Percentiles rank a stretch among this genome's conserved stretches.
Conservation (phyloP, 2,888 invertebrate species). For the Campopleginae sp. region DNA sequence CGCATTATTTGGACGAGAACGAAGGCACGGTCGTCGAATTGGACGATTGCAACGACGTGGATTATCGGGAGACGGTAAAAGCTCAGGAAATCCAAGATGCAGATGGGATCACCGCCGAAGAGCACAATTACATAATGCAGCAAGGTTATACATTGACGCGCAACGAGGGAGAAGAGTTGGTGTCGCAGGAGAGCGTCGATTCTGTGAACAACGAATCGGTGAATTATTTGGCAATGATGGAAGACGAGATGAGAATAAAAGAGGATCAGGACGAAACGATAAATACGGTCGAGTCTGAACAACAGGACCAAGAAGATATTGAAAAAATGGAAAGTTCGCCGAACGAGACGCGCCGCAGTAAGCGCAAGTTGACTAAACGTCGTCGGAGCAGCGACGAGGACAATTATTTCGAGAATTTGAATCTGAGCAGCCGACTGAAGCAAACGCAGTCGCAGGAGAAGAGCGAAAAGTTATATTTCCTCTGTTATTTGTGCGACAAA, state of each 20-base stretch:
- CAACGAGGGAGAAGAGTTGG: conserved; percentile 65
- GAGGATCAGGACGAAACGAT: conserved; percentile 22
- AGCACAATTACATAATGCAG: conserved; percentile 78
- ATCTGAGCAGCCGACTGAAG: conserved; percentile 80
- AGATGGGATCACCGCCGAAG: conserved; percentile 73
- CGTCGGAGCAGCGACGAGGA: conserved; percentile 75
- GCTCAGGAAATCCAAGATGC: conserved; percentile 52
- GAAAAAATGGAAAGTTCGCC: conserved; percentile 40
- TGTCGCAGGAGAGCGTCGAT: conserved; percentile 63
- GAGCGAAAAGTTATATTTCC: conserved; percentile 78
- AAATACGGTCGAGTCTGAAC: conserved; percentile 43
- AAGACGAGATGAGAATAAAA: conserved; percentile 57
- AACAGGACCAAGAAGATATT: conserved; percentile 15
- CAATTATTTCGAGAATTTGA: conserved; percentile 82
- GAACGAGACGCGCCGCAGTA: conserved; percentile 76
- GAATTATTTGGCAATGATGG: conserved; percentile 66
- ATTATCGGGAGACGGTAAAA: conserved; percentile 57
- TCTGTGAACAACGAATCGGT: conserved; percentile 63
- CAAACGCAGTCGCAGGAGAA: conserved; percentile 74
- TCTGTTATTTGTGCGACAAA: conserved; percentile 82
- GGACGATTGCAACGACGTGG: conserved; percentile 48
- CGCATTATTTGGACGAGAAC: conserved; percentile 48
- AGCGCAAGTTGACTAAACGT: conserved; percentile 72
- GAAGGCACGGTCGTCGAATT: conserved; percentile 47
- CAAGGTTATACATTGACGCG: conserved; percentile 70